Evolutionary conservation across 1,140 invertebrate species (phyloP).

Genomic region (Mercenaria mercenaria): DNA sequence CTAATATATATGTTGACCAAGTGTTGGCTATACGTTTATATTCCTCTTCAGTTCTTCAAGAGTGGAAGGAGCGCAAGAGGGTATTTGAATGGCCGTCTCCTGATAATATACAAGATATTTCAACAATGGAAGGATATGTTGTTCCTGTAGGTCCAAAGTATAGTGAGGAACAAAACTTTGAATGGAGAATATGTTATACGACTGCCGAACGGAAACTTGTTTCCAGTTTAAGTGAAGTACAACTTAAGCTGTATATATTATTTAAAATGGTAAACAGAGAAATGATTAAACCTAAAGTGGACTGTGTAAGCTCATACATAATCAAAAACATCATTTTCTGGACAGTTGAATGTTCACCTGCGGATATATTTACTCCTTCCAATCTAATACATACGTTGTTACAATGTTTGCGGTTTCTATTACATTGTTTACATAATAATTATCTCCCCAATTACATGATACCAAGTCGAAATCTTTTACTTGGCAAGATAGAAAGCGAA

Average conservation of each 20-base stretch:
- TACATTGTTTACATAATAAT: neutral
- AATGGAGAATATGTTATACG: neutral
- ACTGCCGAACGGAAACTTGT: neutral
- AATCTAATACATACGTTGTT: neutral
- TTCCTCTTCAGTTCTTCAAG: neutral
- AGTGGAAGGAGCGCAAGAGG: neutral
- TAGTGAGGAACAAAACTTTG: neutral
- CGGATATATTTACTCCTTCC: neutral
- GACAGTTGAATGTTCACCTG: neutral
- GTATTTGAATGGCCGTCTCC: neutral
- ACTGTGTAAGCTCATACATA: neutral
- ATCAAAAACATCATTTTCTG: neutral
- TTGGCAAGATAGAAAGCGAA: neutral
- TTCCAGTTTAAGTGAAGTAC: neutral
- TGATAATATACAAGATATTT: neutral
- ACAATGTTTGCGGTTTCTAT: neutral
- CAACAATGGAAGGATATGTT: neutral
- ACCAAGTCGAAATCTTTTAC: neutral
- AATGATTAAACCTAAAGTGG: neutral
- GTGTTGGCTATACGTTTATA: neutral
- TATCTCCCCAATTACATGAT: slow-evolving; percentile 4
- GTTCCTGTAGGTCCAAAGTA: neutral
- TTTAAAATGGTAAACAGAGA: neutral
- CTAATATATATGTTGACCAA: neutral
- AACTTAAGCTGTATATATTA: neutral